A percentile compares a stretch with the other conserved stretches of the same genome.
Conservation (phyloP, 1,140 invertebrate genomes). For the Eumeta japonica region DNA sequence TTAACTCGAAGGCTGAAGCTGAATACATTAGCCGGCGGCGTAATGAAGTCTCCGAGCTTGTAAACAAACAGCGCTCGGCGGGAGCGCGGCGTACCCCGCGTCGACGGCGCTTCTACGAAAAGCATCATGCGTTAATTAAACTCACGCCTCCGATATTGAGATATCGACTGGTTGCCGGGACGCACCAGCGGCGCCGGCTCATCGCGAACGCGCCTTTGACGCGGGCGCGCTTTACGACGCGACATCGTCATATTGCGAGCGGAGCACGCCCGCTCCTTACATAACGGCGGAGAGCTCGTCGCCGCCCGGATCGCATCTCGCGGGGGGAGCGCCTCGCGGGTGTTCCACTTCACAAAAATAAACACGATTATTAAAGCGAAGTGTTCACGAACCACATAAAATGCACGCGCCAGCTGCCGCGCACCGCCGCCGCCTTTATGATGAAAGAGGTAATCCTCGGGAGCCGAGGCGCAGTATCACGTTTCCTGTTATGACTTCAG, state of each 20-base stretch:
- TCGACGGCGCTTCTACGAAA: constrained; percentile 44
- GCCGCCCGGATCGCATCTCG: too few species aligned
- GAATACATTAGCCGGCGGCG: constrained; percentile 56
- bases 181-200: too few species aligned
- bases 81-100: constrained; percentile 37
- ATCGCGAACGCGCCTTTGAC: too few species aligned
- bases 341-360: constrained; percentile 45
- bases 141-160: constrained; percentile 55
- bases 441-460: constrained; percentile 43
- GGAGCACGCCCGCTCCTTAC: too few species aligned
- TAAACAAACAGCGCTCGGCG: constrained; percentile 49
- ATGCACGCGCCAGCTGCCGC: constrained; percentile 40
- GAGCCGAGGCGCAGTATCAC: constrained; percentile 40
- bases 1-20: constrained; percentile 55
- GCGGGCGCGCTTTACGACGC: too few species aligned
- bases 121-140: constrained; percentile 56
- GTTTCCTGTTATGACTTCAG: constrained; percentile 54
- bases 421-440: constrained; percentile 47
- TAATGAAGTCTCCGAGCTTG: constrained; percentile 56
- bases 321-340: too few species aligned
- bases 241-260: too few species aligned
- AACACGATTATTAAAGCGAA: constrained; percentile 52
- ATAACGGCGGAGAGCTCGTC: too few species aligned
- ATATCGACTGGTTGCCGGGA: constrained; percentile 49
- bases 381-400: constrained; percentile 50